Base-by-base conservation (phyloP, 2,113 vertebrate species). In the Bubo blakistoni region DNA sequence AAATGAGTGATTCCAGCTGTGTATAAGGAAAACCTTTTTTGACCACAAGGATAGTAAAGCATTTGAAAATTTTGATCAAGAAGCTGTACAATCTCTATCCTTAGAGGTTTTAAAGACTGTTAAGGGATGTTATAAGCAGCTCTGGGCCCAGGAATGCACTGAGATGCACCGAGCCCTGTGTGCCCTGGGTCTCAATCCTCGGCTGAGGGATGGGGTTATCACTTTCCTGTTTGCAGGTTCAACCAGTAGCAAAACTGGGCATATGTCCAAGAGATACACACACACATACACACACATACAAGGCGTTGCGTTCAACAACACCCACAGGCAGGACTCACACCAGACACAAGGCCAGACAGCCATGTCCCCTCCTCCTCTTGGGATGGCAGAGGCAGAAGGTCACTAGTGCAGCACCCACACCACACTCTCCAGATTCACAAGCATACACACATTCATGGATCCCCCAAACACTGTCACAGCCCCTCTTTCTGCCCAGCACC, bases 381-480 rank as follows among this genome's bases (percentile, higher is more conserved):
- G 26, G 21, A 16, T 65, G 30, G 34, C 32, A 61, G 36, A 61
- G 13, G 38, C 30, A 61, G 44, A 17, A 30, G 7, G 38, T 36
- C 38, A 44, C 27, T 54, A 52, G 21, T 34, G 15, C 9, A 55
- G 17, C 65, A 52, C 7, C 51, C 27, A 32, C 4, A 10, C 2
- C 3, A 13, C 21, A 26, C 11, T 65, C 29, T 20, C 6, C 11
- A 52, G 7, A 16, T 61, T 61, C 29, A 30, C 36, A 49, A 30
- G 11, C 25, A 30, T 10, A n/a, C 1, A 10, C 3, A 9, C 15
- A 30, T 30, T 47, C 5, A 2, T n/a, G 13, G 19, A 40, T 72
- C 8, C 16, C 21, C 8, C 1, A 1, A 63, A 30, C 44, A 34
- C 11, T 2, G 3, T 7, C 11, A 44, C 3, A 9, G 18, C 11